A percentile compares a stretch with the other conserved stretches of the same genome.
phyloP scores from a whole-genome alignment of 64 coral and sea anemone species.

The Catalaphyllia jardinei region DNA sequence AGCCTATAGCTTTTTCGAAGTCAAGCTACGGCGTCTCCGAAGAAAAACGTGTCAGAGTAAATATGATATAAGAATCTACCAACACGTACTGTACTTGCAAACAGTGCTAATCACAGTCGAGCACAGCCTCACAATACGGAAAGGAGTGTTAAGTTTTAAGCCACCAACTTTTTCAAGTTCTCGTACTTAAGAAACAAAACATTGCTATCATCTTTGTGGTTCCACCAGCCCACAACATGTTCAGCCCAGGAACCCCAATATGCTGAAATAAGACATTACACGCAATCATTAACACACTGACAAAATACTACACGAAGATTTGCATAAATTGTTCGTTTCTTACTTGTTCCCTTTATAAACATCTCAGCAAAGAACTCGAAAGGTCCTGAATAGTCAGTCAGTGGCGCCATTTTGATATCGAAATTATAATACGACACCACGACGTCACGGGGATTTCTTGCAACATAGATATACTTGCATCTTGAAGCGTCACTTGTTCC shows the following conservation, averaged over 20 bases:
- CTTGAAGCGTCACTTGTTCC: slow-evolving; percentile 1
- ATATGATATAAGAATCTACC: too few species aligned
- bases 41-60: too few species aligned
- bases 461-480: slow-evolving; percentile 57
- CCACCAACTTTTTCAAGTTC: slow-evolving; percentile 47
- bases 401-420: slow-evolving; percentile 11
- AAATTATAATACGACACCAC: slow-evolving; percentile 31
- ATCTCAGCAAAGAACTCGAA: slow-evolving; percentile 23
- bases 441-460: slow-evolving; percentile 39
- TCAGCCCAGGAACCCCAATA: slow-evolving; percentile 29
- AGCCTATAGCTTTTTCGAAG: too few species aligned
- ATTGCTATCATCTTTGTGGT: slow-evolving; percentile 27
- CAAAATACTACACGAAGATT: not conserved
- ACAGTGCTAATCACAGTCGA: too few species aligned
- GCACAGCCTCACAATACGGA: too few species aligned
- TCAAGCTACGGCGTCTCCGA: too few species aligned
- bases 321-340: not conserved
- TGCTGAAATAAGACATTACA: not conserved
- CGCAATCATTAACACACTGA: too few species aligned
- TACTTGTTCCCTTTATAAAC: slow-evolving; percentile 20
- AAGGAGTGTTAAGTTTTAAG: not conserved
- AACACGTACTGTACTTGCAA: too few species aligned
- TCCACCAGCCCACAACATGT: slow-evolving; percentile 49
- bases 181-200: slow-evolving; percentile 59
- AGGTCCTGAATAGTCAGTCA: slow-evolving; percentile 23